phyloP scores from a whole-genome alignment of 2,797 vertebrate species.

The Cuculus canorus region DNA sequence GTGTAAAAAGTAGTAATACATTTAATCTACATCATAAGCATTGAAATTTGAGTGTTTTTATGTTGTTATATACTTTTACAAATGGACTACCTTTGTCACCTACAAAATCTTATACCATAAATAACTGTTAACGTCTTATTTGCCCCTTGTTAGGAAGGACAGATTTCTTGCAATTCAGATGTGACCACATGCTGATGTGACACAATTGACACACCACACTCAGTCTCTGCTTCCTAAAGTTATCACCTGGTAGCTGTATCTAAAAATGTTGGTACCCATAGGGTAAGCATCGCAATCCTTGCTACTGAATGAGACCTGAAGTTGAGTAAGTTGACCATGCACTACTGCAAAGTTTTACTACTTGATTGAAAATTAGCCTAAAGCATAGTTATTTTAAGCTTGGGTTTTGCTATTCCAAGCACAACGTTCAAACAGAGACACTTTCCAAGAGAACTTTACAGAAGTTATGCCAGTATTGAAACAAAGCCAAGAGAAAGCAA shows the following conservation, averaged over 20 bases:
- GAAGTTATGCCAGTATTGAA: not conserved
- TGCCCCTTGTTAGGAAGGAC: not conserved
- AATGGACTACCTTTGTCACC: not conserved
- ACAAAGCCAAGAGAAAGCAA: not conserved
- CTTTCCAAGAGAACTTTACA: not conserved
- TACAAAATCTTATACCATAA: not conserved
- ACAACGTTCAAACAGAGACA: not conserved
- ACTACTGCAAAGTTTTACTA: not conserved
- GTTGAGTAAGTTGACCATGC: not conserved
- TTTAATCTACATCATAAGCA: not conserved
- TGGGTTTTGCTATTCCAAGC: not conserved
- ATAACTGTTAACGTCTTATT: not conserved
- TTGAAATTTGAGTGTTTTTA: not conserved
- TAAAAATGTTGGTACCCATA: not conserved
- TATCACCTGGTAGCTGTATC: not conserved
- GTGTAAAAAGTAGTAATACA: not conserved
- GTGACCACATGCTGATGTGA: accelerated
- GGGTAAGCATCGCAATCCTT: accelerated
- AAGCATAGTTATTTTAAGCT: not conserved
- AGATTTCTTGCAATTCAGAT: not conserved
- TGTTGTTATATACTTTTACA: accelerated
- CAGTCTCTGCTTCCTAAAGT: not conserved
- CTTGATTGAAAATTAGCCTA: not conserved
- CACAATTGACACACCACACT: not conserved
- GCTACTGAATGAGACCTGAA: not conserved